A percentile compares a stretch with the other conserved stretches of the same genome.
Evolutionary conservation across 2,888 invertebrate species (phyloP).

Genomic region (Scotopteryx bipunctaria): DNA sequence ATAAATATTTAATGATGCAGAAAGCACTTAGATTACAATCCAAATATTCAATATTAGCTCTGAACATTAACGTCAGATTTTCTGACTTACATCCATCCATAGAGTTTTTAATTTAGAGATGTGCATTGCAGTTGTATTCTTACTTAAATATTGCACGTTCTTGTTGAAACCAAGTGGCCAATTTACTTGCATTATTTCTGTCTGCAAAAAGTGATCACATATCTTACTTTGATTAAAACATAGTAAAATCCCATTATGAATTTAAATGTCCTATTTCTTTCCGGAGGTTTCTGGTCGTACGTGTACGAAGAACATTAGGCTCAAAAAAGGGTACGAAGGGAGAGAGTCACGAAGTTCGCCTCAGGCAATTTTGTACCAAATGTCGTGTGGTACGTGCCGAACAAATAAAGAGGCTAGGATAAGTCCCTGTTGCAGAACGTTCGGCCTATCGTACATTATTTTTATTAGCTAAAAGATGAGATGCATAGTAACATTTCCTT

Average conservation of each 20-base stretch:
- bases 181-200: neutral
- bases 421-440: constrained; percentile 48
- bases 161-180: no score
- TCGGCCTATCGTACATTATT: constrained; percentile 10
- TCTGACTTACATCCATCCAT: no score
- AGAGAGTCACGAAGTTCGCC: constrained; percentile 74
- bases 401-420: constrained; percentile 78
- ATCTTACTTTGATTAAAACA: constrained; percentile 36
- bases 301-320: constrained; percentile 71
- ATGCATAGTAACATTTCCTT: no score
- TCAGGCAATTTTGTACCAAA: constrained; percentile 81
- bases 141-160: no score
- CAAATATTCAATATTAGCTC: neutral
- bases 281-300: constrained; percentile 61
- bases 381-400: constrained; percentile 78
- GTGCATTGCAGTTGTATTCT: no score
- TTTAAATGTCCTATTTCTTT: constrained; percentile 60
- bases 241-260: constrained; percentile 52
- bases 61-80: no score
- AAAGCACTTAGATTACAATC: no score
- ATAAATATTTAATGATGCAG: no score
- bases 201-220: neutral
- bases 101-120: no score
- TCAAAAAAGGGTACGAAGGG: constrained; percentile 64
- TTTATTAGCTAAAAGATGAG: neutral